A percentile compares a stretch with the other conserved stretches of the same genome.
Conservation (phyloP, 2,888 invertebrate genomes). For the Danaus chrysippus region DNA sequence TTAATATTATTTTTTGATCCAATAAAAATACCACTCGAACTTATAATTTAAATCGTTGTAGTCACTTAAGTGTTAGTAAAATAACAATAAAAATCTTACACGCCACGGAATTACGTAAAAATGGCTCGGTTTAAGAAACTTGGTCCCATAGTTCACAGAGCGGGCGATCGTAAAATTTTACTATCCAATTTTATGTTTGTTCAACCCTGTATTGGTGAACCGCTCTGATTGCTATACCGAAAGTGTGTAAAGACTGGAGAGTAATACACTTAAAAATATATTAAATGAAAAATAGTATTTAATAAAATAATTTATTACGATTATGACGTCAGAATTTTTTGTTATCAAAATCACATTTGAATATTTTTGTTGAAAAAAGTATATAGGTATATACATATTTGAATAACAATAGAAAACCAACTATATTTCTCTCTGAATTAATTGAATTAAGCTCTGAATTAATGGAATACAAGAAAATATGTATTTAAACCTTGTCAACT, state of each 20-base stretch:
- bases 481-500: too few species aligned
- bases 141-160: slow-evolving; percentile 55
- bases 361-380: too few species aligned
- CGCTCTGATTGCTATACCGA: slow-evolving; percentile 58
- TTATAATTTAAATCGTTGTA: slow-evolving; percentile 21
- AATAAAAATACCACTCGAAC: slow-evolving; percentile 9
- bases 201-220: slow-evolving; percentile 67
- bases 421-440: too few species aligned
- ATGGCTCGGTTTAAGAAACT: slow-evolving; percentile 12
- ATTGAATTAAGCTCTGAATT: too few species aligned
- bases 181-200: slow-evolving; percentile 73
- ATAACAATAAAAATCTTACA: slow-evolving; percentile 35
- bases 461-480: too few species aligned
- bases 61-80: slow-evolving; percentile 31
- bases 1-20: neutral
- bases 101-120: slow-evolving; percentile 34
- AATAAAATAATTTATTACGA: neutral
- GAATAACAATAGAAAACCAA: too few species aligned
- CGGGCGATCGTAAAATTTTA: slow-evolving; percentile 67
- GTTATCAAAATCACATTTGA: too few species aligned
- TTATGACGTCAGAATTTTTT: too few species aligned
- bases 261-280: slow-evolving; percentile 18
- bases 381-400: too few species aligned
- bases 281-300: neutral
- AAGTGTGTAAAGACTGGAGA: slow-evolving; percentile 37